These are phyloP conservation scores for Bombus affinis DNA, from an alignment of 1,140 invertebrate genomes.

Conservation along the genomic window DNA sequence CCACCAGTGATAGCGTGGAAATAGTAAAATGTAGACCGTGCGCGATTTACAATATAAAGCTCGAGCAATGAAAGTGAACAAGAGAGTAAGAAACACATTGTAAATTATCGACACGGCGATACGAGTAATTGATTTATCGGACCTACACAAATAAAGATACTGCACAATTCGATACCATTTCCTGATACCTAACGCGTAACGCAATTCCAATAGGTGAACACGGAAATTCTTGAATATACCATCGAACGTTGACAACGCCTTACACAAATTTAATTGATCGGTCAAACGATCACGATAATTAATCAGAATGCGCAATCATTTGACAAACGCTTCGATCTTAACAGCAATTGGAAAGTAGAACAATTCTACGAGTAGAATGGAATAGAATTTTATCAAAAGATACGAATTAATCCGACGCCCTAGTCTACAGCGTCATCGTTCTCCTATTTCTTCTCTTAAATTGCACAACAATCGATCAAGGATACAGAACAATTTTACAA, in stretches of 20 bases:
- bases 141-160: constrained; percentile 43
- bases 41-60: constrained; percentile 12
- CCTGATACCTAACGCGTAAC: constrained; percentile 23
- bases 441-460: not conserved
- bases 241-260: not conserved
- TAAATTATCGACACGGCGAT: constrained; percentile 42
- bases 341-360: not conserved
- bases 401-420: not conserved
- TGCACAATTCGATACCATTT: constrained; percentile 19
- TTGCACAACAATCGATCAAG: not conserved
- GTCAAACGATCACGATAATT: not conserved
- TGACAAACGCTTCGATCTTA: not conserved
- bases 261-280: not conserved
- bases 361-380: not conserved
- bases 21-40: constrained; percentile 9
- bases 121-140: constrained; percentile 49
- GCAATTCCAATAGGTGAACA: not conserved
- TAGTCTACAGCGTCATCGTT: not conserved
- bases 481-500: not conserved
- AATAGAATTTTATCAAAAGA: too few species aligned
- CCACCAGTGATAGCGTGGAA: constrained; percentile 27
- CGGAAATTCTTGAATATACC: not conserved
- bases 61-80: constrained; percentile 18
- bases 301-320: not conserved
- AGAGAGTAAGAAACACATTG: not conserved